Evolutionary conservation across 2,797 vertebrate genomes (phyloP).

Genomic region (Ceyx erithaca): DNA sequence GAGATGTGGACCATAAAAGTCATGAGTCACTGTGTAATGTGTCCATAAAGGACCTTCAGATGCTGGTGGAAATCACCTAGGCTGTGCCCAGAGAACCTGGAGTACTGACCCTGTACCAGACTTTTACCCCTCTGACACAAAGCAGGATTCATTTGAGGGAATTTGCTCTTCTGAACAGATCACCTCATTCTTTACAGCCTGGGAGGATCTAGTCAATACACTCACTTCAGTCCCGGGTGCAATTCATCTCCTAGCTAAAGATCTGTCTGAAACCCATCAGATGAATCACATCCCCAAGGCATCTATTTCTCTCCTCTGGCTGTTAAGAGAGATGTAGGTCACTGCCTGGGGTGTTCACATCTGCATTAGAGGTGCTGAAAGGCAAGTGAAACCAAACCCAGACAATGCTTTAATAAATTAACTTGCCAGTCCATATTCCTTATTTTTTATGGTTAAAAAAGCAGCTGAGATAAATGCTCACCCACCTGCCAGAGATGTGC

Average conservation of each 20-base stretch:
- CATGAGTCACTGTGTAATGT: neutral
- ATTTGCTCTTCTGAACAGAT: neutral
- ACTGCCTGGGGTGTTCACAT: neutral
- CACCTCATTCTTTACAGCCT: neutral
- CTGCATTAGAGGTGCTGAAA: slow-evolving; percentile 2
- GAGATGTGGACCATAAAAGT: neutral
- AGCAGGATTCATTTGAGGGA: neutral
- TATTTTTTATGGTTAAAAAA: neutral
- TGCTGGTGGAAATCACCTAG: neutral
- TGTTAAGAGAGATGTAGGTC: slow-evolving; percentile 31
- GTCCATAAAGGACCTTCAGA: neutral
- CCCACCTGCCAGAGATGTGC: neutral
- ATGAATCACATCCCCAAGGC: slow-evolving; percentile 20
- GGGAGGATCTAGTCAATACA: neutral
- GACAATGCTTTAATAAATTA: slow-evolving; percentile 6
- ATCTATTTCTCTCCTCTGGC: slow-evolving; percentile 12
- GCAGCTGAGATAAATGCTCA: neutral
- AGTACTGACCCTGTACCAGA: neutral
- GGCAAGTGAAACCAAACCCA: neutral
- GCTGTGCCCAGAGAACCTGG: neutral
- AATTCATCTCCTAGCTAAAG: slow-evolving; percentile 41
- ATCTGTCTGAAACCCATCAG: slow-evolving; percentile 30
- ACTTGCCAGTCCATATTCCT: neutral
- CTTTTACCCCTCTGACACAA: neutral
- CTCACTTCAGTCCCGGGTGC: neutral